These are phyloP conservation scores for Holacanthus passer DNA, from an alignment of 2,113 vertebrate genomes.

Conservation along the genomic window DNA sequence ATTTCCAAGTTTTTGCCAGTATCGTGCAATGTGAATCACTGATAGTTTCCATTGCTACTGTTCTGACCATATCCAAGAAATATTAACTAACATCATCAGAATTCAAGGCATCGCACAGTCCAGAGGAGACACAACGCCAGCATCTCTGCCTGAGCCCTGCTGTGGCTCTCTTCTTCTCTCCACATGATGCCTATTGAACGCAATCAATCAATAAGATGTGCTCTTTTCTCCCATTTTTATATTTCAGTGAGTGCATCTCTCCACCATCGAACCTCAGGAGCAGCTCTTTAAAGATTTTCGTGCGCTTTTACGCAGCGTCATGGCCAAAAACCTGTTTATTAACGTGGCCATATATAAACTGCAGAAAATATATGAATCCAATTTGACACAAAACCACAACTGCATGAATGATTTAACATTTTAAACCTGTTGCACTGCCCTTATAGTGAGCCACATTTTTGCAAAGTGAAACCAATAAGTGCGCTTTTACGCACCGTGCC, in stretches of 20 bases:
- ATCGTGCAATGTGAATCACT: neutral
- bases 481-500: slow-evolving; percentile 37
- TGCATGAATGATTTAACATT: neutral
- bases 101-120: slow-evolving; percentile 1
- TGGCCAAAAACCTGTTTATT: neutral
- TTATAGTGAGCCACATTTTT: neutral
- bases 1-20: neutral
- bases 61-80: neutral
- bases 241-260: neutral
- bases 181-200: slow-evolving; percentile 1
- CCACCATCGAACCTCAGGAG: neutral
- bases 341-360: neutral
- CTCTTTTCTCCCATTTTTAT: neutral
- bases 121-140: too few relatives aligned
- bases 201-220: neutral
- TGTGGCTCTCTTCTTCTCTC: slow-evolving; percentile 24
- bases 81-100: neutral
- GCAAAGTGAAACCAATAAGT: neutral
- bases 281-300: neutral
- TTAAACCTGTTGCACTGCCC: neutral
- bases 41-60: neutral
- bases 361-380: neutral
- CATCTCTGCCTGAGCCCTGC: too few relatives aligned
- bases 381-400: neutral
- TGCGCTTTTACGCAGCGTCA: slow-evolving; percentile 57